Percentiles rank a stretch among this genome's conserved stretches.
phyloP scores from a whole-genome alignment of 2,113 vertebrate genomes.

The Pedionomus torquatus region DNA sequence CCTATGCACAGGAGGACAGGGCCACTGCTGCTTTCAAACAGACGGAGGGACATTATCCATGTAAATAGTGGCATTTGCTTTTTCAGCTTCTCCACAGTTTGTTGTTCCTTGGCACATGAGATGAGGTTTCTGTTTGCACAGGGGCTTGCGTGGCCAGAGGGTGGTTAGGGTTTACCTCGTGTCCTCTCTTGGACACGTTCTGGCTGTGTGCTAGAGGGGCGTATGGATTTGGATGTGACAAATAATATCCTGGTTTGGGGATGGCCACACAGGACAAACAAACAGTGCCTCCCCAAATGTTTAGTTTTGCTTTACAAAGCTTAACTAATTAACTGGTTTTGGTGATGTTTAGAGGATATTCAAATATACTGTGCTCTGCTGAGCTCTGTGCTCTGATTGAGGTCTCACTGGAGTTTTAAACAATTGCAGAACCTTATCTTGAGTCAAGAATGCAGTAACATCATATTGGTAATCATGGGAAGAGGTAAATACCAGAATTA shows the following conservation, averaged over 20 bases:
- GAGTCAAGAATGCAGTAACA: slow-evolving; percentile 16
- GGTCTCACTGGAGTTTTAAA: background rate
- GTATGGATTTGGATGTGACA: background rate
- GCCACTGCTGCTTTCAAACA: background rate
- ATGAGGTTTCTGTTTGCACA: background rate
- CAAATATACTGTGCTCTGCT: background rate
- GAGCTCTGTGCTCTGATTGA: background rate
- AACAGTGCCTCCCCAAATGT: background rate
- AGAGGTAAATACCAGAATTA: slow-evolving; percentile 23
- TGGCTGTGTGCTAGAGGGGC: background rate
- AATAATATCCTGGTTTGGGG: background rate
- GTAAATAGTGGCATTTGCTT: background rate
- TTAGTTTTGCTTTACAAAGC: slow-evolving; percentile 7
- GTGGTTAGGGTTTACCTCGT: background rate
- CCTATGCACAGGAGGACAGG: background rate
- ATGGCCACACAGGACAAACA: background rate
- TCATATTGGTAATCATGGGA: background rate
- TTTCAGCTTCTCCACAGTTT: background rate
- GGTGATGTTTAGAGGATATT: slow-evolving; percentile 6
- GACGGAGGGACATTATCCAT: accelerated
- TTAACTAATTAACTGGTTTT: background rate
- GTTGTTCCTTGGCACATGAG: background rate
- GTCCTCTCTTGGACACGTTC: background rate
- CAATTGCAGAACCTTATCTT: background rate
- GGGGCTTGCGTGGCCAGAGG: background rate